These are phyloP conservation scores for Todiramphus saurophagus DNA, from an alignment of 2,113 vertebrate genomes.

Conservation along the genomic window DNA sequence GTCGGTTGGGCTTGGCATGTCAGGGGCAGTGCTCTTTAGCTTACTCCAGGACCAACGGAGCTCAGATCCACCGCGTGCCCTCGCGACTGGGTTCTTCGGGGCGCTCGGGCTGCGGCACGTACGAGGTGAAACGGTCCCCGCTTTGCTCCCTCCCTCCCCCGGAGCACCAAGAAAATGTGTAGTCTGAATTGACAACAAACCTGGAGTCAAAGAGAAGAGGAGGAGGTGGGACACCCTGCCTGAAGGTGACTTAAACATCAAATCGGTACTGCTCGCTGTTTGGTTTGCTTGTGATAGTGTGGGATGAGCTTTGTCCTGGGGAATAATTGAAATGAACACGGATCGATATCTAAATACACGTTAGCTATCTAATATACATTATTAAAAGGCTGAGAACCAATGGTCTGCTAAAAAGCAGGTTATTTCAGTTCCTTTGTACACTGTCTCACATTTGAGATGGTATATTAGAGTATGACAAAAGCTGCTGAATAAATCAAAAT, in stretches of 20 bases:
- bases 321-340: neutral
- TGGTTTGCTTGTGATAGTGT: neutral
- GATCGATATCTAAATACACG: neutral
- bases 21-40: neutral
- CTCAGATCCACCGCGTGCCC: neutral
- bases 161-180: neutral
- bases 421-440: neutral
- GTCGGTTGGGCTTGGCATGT: neutral
- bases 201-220: neutral
- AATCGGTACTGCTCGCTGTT: neutral
- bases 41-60: neutral
- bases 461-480: neutral
- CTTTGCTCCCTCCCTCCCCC: neutral
- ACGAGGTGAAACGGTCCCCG: neutral
- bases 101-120: fast-evolving
- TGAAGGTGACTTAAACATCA: neutral
- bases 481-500: neutral
- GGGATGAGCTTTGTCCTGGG: neutral
- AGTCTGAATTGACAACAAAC: neutral
- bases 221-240: neutral
- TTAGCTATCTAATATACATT: constrained; percentile 4
- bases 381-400: neutral
- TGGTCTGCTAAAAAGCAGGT: constrained; percentile 16
- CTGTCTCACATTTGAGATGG: neutral
- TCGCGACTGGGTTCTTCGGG: neutral